Base-by-base conservation (phyloP, 2,888 invertebrate species). In the Adela reaumurella region DNA sequence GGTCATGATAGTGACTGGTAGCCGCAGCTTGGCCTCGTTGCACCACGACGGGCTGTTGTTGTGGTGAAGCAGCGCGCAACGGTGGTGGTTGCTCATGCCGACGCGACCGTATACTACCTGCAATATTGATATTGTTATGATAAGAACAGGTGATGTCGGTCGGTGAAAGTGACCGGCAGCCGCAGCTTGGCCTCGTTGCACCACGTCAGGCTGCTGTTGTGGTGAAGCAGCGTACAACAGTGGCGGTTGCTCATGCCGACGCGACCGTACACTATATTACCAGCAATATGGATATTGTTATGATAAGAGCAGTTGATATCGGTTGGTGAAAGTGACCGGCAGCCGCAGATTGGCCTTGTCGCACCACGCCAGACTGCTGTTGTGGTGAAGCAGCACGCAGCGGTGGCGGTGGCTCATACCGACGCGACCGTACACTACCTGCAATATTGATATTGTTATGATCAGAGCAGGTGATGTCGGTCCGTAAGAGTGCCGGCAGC, bases 281-380 rank as follows among this genome's bases (percentile, higher is more conserved):
- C 5, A 6, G 4, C 5, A 24, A 24, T 24, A 24, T 6, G 24
- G 24, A 24, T 24, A 24, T 24, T 6, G 24, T 24, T 4, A 24
- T 24, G 24, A 24, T 24, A 24, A 8, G 24, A 24, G 8, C 24
- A 24, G 24, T 6, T 98, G 98, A 69, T 97, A 97, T 47, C 89
- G 86, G 0, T 87, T 72, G 8, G 43, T 88, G 47, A 98, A 76
- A 53, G 92, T 89, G 17, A 92, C 83, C 0, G 98, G 98, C 29
- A 98, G 78, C 19, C 89, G 84, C 51, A 98, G 82, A 79, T 98
- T 98, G 45, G 96, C 87, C 76, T 97, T 97, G 68, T 96, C 95
- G 63, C 92, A 88, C 91, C 95, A 97, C 17, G 87, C 85, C 1
- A 97, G 97, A 52, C 83, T 87, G 1, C 93, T 89, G 64, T 87